Conservation (phyloP, 30 jellyfish, hydroid and myxozoan species). For the Hydra vulgaris region DNA sequence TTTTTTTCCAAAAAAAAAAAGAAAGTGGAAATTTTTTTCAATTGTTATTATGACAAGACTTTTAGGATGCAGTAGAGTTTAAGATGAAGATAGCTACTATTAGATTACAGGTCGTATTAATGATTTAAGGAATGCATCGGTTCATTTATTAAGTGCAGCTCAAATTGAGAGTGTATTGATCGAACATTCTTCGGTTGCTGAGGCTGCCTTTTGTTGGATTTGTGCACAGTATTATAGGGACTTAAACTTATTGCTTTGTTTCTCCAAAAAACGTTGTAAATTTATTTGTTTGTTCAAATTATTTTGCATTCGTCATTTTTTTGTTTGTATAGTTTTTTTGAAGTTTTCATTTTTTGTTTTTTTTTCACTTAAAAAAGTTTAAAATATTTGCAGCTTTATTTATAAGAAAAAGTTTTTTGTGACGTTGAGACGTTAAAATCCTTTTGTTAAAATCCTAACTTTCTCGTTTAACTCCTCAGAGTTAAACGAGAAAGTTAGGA, state of each 20-base stretch:
- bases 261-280: constrained; percentile 56
- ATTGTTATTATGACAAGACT: not conserved
- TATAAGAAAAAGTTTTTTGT: not conserved
- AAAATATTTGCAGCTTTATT: not conserved
- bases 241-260: constrained; percentile 71
- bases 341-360: not conserved
- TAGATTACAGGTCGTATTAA: constrained; percentile 96
- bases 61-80: constrained; percentile 52
- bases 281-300: not conserved
- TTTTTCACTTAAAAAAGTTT: not conserved
- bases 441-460: not conserved
- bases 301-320: not conserved
- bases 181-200: constrained; percentile 82
- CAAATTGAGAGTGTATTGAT: constrained; percentile 87
- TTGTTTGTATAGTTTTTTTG: not conserved
- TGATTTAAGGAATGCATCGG: constrained; percentile 92
- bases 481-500: constrained; percentile 37
- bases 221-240: constrained; percentile 85
- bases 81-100: constrained; percentile 69
- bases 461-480: constrained; percentile 2
- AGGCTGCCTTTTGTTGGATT: constrained; percentile 82
- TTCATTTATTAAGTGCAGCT: constrained; percentile 88
- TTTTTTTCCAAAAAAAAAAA: not conserved
- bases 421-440: no score
- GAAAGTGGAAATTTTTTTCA: not conserved